Base-by-base conservation (phyloP, 1,140 invertebrate species). In the Probaryconus sp. region DNA sequence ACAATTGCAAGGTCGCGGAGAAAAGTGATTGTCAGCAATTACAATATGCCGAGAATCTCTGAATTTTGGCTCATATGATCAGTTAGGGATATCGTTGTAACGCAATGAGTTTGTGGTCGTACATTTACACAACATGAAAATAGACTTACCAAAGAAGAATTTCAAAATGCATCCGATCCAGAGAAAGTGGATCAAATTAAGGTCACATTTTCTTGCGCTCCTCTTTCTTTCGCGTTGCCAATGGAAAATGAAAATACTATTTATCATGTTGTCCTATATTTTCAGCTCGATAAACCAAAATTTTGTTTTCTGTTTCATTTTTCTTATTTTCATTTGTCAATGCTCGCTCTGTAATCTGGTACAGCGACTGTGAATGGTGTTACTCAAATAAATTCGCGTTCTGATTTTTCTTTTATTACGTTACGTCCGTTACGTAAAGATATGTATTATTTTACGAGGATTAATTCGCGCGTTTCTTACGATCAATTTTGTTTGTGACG, bases 231-330 rank as follows among this genome's bases (percentile, higher is more conserved):
- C 28, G 45, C 61, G 45, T 74, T 56, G 63, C 45, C 48, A 61
- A 58, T 68, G 64, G 50, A 74, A 74, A 67, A 74, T 74, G 60
- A 72, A 72, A 72, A 72, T 72, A 72, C 60, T 64, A 60, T 72
- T 72, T 60, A 72, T 72, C 69, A 72, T 53, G 45, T 30, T 61
- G 70, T 26, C 70, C 70, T 67, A 67, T 56, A 73, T 73, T 67
- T 67, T 67, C 56, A 68, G 56, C 63, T 73, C 55, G 63, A 63
- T 73, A 73, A 73, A 73, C 48, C 45, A 38, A 73, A 73, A 73
- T 67, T 67, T 73, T 73, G 63, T 67, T 73, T 73, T 63, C 69
- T 65, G 38, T 72, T 65, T 64, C 60, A 33, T 45, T 64, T 40
- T 51, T 37, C 20, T 68, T 67, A 38, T 10, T 61, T 63, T 56